phyloP scores from a whole-genome alignment of 2,113 vertebrate genomes.

The Malurus elegans region DNA sequence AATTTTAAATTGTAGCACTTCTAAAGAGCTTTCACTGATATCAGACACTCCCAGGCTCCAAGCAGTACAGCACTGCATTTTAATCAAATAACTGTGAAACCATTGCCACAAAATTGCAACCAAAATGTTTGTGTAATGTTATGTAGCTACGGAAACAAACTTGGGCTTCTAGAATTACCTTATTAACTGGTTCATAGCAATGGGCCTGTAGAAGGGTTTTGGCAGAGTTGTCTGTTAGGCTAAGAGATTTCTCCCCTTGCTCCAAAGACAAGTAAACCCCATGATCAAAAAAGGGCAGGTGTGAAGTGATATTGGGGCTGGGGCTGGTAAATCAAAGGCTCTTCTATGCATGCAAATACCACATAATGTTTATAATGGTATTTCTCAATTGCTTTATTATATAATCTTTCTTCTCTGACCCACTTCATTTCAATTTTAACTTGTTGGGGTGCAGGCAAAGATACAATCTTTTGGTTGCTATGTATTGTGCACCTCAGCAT shows the following conservation, averaged over 20 bases:
- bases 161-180: constrained; percentile 73
- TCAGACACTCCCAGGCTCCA: constrained; percentile 62
- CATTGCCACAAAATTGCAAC: constrained; percentile 71
- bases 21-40: constrained; percentile 59
- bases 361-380: neutral
- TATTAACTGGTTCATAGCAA: constrained; percentile 58
- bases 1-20: constrained; percentile 72
- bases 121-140: constrained; percentile 79
- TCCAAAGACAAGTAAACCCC: neutral
- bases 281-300: neutral
- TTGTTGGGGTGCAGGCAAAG: neutral
- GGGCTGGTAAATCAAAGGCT: neutral
- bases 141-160: constrained; percentile 81
- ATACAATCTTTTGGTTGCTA: neutral
- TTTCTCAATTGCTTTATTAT: neutral
- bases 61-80: constrained; percentile 48
- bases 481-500: neutral
- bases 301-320: neutral
- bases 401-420: neutral
- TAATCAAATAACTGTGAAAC: constrained; percentile 75
- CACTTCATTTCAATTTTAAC: neutral
- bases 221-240: neutral
- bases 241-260: neutral
- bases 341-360: neutral
- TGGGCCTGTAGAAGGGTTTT: constrained; percentile 12